These are phyloP conservation scores for Typhlichthys eigenmanni DNA, from an alignment of 2,797 vertebrate genomes.

Conservation along the genomic window DNA sequence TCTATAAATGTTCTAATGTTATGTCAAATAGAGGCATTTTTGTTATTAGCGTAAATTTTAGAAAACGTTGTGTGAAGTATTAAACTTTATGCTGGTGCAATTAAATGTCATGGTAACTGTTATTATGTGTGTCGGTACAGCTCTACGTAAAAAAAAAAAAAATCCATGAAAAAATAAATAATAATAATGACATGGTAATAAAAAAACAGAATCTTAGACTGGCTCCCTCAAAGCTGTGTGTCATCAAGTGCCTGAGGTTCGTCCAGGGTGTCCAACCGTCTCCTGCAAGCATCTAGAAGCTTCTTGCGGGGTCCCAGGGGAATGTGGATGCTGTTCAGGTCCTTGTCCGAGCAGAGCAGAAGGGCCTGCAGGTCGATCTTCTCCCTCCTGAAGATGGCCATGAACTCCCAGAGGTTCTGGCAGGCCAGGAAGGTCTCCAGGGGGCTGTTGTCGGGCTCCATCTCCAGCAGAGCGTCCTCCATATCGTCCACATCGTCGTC, in stretches of 20 bases:
- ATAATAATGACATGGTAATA: too few species aligned
- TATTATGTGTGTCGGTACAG: too few species aligned
- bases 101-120: too few species aligned
- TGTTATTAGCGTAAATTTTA: too few species aligned
- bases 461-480: slow-evolving; percentile 69
- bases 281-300: slow-evolving; percentile 88
- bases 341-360: slow-evolving; percentile 88
- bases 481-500: slow-evolving; percentile 82
- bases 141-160: too few species aligned
- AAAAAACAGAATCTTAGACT: neutral
- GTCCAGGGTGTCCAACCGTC: slow-evolving; percentile 81
- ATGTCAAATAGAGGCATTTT: too few species aligned
- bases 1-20: too few species aligned
- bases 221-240: slow-evolving; percentile 84
- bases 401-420: slow-evolving; percentile 85
- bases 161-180: too few species aligned
- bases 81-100: too few species aligned
- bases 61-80: too few species aligned
- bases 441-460: slow-evolving; percentile 82
- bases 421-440: slow-evolving; percentile 91
- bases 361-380: slow-evolving; percentile 91
- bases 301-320: slow-evolving; percentile 92
- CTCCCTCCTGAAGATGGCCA: slow-evolving; percentile 84
- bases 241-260: slow-evolving; percentile 84
- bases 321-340: slow-evolving; percentile 87